Evolutionary conservation across 1,140 invertebrate species (phyloP).

Genomic region (Drosophila quadrilineata): DNA sequence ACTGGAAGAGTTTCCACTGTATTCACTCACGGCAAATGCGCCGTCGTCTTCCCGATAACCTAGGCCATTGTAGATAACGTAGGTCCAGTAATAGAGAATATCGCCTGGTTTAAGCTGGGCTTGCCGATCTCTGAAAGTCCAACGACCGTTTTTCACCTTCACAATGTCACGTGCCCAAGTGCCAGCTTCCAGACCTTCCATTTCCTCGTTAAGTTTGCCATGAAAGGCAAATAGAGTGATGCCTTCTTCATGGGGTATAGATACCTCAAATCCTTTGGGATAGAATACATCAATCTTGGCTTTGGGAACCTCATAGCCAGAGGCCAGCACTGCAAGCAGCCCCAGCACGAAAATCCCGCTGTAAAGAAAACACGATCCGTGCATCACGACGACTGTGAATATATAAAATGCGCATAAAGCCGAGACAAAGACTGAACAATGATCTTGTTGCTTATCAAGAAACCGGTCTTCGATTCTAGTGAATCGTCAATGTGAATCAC

Average conservation of each 20-base stretch:
- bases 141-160: slow-evolving; percentile 85
- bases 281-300: slow-evolving; percentile 84
- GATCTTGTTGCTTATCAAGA: slow-evolving; percentile 52
- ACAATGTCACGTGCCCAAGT: slow-evolving; percentile 86
- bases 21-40: slow-evolving; percentile 82
- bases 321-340: background rate
- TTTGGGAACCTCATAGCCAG: slow-evolving; percentile 83
- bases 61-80: slow-evolving; percentile 85
- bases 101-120: slow-evolving; percentile 85
- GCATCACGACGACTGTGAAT: slow-evolving; percentile 22
- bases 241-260: slow-evolving; percentile 85
- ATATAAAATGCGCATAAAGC: slow-evolving; percentile 40
- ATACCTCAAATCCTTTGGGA: slow-evolving; percentile 85
- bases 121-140: slow-evolving; percentile 86
- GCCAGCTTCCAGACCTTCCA: slow-evolving; percentile 87
- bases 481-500: no score
- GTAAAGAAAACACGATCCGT: slow-evolving; percentile 13
- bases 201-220: slow-evolving; percentile 88
- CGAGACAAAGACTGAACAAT: background rate
- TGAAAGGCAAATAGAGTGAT: slow-evolving; percentile 89
- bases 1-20: slow-evolving; percentile 26
- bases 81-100: slow-evolving; percentile 88
- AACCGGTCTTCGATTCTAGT: slow-evolving; percentile 64
- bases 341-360: slow-evolving; percentile 5
- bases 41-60: slow-evolving; percentile 86